Conservation (phyloP, 2,888 invertebrate genomes). For the Cartodere bifasciata region DNA sequence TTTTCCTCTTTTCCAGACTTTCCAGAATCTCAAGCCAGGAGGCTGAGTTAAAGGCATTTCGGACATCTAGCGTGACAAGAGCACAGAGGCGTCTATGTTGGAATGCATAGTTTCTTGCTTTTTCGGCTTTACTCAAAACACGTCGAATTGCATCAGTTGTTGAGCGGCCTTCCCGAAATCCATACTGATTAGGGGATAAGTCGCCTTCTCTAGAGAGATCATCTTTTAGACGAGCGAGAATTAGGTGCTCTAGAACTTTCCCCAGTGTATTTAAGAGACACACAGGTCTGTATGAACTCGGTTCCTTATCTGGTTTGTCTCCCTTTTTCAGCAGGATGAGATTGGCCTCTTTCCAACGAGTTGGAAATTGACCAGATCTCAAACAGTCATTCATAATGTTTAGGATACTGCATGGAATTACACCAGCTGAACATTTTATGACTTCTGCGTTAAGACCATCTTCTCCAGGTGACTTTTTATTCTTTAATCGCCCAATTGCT, state of each 20-base stretch:
- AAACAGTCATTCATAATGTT: constrained; percentile 7
- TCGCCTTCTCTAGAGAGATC: constrained; percentile 7
- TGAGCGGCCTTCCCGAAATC: constrained; percentile 12
- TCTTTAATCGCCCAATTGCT: constrained; percentile 1
- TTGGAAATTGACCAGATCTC: constrained; percentile 11
- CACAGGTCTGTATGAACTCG: constrained; percentile 10
- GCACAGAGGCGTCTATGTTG: constrained; percentile 4
- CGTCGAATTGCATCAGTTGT: constrained; percentile 8
- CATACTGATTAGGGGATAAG: constrained; percentile 11
- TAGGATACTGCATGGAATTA: background rate
- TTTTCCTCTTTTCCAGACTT: constrained; percentile 2
- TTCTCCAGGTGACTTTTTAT: constrained; percentile 3
- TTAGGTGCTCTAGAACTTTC: constrained; percentile 10
- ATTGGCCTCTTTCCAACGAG: constrained; percentile 14
- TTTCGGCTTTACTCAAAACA: background rate
- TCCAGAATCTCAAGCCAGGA: constrained; percentile 9
- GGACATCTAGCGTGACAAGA: constrained; percentile 9
- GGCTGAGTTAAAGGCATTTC: constrained; percentile 7
- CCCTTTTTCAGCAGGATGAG: constrained; percentile 13
- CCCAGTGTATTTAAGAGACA: constrained; percentile 12
- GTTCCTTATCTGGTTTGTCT: constrained; percentile 5
- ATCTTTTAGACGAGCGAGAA: constrained; percentile 6
- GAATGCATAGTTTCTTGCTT: background rate
- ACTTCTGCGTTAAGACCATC: no score
- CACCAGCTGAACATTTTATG: no score